Conservation (phyloP, 2,888 invertebrate species). For the Monopis laevigella region DNA sequence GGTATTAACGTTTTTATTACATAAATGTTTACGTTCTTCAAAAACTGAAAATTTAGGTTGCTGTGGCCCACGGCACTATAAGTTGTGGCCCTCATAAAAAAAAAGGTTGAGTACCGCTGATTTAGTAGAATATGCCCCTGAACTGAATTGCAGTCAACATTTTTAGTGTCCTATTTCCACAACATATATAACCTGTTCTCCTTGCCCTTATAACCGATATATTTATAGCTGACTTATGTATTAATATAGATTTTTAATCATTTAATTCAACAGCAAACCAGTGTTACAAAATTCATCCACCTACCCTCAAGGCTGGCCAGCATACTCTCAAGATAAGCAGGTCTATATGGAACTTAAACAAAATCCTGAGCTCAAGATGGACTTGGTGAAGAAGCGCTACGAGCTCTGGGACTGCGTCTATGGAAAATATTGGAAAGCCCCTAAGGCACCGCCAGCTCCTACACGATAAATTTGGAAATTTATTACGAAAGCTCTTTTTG, state of each 20-base stretch:
- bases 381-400: conserved; percentile 23
- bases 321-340: conserved; percentile 20
- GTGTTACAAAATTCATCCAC: conserved; percentile 22
- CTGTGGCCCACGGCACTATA: too few relatives aligned
- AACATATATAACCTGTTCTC: too few relatives aligned
- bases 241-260: background rate
- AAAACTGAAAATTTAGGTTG: too few relatives aligned
- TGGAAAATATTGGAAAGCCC: conserved; percentile 25
- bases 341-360: conserved; percentile 30
- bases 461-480: too few relatives aligned
- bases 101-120: too few relatives aligned
- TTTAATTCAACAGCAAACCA: conserved; percentile 32
- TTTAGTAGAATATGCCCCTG: too few relatives aligned
- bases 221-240: background rate
- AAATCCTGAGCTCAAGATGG: conserved; percentile 22
- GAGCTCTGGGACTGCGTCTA: conserved; percentile 34
- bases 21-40: too few relatives aligned
- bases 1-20: too few relatives aligned
- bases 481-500: too few relatives aligned
- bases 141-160: too few relatives aligned
- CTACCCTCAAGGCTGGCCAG: conserved; percentile 26
- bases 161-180: too few relatives aligned
- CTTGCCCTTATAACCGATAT: background rate
- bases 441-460: conserved; percentile 24
- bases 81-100: too few relatives aligned